Base-by-base conservation (phyloP, 2,797 vertebrate genomes). In the Clarias laeviceps region DNA sequence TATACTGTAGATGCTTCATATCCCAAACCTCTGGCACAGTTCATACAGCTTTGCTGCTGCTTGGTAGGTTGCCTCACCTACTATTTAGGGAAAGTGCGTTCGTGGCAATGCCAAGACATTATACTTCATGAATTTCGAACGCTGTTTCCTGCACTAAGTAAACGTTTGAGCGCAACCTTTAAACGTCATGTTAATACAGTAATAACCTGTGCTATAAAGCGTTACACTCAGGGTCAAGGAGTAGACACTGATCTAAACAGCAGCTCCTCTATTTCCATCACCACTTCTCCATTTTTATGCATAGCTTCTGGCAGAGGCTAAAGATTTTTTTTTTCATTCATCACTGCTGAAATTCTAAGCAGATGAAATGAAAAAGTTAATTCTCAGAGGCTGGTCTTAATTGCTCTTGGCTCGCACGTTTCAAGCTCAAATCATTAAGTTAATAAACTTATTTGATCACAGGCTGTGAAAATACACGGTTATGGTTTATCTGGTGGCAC, bases 21-120 rank as follows among this genome's bases (percentile, higher is more conserved):
- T 27, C n/a, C 37, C 20, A 70, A 70, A 14, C 66, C 3, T 3
- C 8, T 11, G 34, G 20, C 66, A n/a, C 11, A 9, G 66, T 18
- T 22, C 9, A 7, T n/a, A 45, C 70, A 50, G 65, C 84, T 73
- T 68, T 82, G 17, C 65, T 82, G 61, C 54, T 24, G 56, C 34
- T 3, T 40, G 84, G 70, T 84, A 86, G 76, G 76, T 40, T 80
- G 54, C 73, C 78, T 70, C 54, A 74, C 45, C 54, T 80, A 64
- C 57, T 84, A 82, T 86, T 86, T 86, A 86, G 18, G 76, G 76
- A 77, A 77, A 77, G 18, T 59, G 29, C 18, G 86, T 89, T 88
- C 82, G 40, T 32, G 50, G 32, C 78, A 73, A 72, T 59, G 66
- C 37, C 22, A 24, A 70, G 8, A 70, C 34, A 1, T 18, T 56